A percentile compares a stretch with the other conserved stretches of the same genome.
Evolutionary conservation across 1,140 invertebrate genomes (phyloP).

Genomic region (Drosophila sechellia): DNA sequence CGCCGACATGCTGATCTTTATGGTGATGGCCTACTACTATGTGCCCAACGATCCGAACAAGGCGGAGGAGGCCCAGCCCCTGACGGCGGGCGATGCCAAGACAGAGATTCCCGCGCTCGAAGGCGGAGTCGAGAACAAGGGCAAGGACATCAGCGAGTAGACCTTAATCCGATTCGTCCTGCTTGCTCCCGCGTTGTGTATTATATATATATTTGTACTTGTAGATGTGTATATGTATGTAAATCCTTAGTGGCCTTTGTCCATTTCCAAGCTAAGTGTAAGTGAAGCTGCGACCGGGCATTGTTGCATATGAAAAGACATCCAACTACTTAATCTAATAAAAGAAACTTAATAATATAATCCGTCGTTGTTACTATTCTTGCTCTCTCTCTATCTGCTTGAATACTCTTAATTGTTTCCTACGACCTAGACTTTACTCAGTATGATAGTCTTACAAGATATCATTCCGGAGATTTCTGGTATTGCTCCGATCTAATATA

Average conservation of each 20-base stretch:
- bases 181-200: constrained; percentile 50
- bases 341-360: constrained; percentile 38
- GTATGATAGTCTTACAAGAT: neutral
- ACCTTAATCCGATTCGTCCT: neutral
- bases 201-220: constrained; percentile 52
- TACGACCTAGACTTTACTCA: neutral
- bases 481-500: neutral
- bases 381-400: neutral
- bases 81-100: constrained; percentile 41
- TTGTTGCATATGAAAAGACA: constrained; percentile 68
- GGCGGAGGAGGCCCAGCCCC: constrained; percentile 48
- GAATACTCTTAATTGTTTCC: neutral
- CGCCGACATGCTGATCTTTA: constrained; percentile 92
- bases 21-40: constrained; percentile 90
- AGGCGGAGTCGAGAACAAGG: constrained; percentile 70
- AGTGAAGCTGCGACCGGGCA: constrained; percentile 12
- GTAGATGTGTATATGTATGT: constrained; percentile 35
- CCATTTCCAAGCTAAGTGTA: constrained; percentile 55
- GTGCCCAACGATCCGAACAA: constrained; percentile 83
- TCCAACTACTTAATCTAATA: constrained; percentile 51
- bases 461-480: neutral
- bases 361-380: neutral
- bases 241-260: constrained; percentile 36
- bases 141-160: constrained; percentile 40
- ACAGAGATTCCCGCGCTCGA: constrained; percentile 37